These are phyloP conservation scores for Brachionus manjavacas DNA, from an alignment of 1,140 invertebrate species.

Conservation along the genomic window DNA sequence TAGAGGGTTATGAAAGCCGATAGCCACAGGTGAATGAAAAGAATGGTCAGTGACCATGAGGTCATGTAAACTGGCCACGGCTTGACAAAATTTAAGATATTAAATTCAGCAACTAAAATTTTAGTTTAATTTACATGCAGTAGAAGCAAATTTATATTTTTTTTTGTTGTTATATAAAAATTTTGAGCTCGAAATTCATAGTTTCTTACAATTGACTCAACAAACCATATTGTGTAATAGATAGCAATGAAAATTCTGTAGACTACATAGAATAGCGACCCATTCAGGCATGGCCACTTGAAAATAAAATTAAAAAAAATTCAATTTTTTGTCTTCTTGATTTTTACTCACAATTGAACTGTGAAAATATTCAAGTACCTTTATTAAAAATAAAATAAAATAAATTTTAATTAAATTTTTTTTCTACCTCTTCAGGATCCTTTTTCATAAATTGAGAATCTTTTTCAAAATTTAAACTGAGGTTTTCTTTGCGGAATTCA, in stretches of 20 bases:
- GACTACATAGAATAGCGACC: not conserved
- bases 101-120: not conserved
- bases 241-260: constrained; percentile 35
- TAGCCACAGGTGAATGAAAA: constrained; percentile 21
- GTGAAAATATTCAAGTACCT: constrained; percentile 31
- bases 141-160: constrained; percentile 10
- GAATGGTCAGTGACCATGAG: constrained; percentile 38
- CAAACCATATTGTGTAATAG: constrained; percentile 39
- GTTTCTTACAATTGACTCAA: constrained; percentile 38
- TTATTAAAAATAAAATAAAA: not conserved
- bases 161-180: constrained; percentile 22
- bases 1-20: constrained; percentile 13
- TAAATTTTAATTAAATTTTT: not conserved
- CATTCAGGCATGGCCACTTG: constrained; percentile 25
- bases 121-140: constrained; percentile 15
- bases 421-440: constrained; percentile 9
- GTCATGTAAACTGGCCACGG: constrained; percentile 39
- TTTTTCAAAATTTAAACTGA: constrained; percentile 34
- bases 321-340: not conserved
- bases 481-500: constrained; percentile 23
- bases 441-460: constrained; percentile 30
- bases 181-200: constrained; percentile 31
- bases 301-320: not conserved
- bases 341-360: constrained; percentile 16
- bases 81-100: not conserved